A percentile compares a stretch with the other conserved stretches of the same genome.
Evolutionary conservation across 2,888 invertebrate species (phyloP).

Genomic region (Junonia oenone): DNA sequence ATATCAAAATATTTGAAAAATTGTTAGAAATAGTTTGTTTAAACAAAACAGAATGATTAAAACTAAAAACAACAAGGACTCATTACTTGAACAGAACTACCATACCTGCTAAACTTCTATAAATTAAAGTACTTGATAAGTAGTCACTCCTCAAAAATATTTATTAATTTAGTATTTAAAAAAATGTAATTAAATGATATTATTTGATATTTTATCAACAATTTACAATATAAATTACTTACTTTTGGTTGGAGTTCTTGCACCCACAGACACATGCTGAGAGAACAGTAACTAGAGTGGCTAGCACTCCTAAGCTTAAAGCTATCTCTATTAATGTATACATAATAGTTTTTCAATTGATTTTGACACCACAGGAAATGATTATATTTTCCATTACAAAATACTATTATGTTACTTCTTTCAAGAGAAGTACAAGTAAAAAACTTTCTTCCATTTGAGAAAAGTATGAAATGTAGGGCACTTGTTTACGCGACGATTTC

Average conservation of each 20-base stretch:
- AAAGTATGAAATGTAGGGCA: slow-evolving; percentile 69
- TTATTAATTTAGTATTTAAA: no score
- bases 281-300: slow-evolving; percentile 72
- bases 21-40: no score
- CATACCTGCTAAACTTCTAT: no score
- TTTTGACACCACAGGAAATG: slow-evolving; percentile 35
- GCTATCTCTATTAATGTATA: slow-evolving; percentile 67
- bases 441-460: slow-evolving; percentile 72
- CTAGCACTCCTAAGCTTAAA: slow-evolving; percentile 64
- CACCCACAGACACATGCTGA: slow-evolving; percentile 87
- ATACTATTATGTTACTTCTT: slow-evolving; percentile 54
- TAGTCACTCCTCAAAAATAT: no score
- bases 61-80: no score
- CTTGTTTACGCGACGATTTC: slow-evolving; percentile 28
- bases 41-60: no score
- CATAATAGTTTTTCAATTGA: slow-evolving; percentile 59
- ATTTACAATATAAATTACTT: no score
- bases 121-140: no score
- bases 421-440: slow-evolving; percentile 54
- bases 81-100: no score
- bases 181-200: no score
- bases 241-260: slow-evolving; percentile 87
- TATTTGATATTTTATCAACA: no score
- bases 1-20: no score
- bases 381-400: slow-evolving; percentile 51